Conservation (phyloP, 1,140 invertebrate genomes). For the Hetaerina americana region DNA sequence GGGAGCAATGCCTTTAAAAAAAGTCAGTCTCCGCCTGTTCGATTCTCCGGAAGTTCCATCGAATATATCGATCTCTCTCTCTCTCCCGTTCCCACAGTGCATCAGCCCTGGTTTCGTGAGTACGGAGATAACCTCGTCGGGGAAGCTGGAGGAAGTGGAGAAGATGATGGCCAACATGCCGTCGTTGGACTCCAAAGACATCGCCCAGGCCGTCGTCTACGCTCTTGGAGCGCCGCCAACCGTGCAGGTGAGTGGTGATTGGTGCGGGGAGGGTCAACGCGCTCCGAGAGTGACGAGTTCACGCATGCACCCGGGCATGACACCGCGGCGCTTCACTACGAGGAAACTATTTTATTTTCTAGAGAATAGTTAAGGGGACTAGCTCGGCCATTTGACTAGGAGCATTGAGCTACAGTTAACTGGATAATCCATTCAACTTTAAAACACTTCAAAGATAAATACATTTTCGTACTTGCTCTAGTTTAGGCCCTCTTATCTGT, state of each 20-base stretch:
- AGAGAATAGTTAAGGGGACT: too few relatives aligned
- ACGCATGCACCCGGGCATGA: too few relatives aligned
- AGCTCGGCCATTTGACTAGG: too few relatives aligned
- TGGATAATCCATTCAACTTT: too few relatives aligned
- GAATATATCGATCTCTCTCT: constrained; percentile 1
- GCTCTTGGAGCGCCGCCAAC: background rate
- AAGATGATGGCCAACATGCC: constrained; percentile 11
- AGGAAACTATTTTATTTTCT: too few relatives aligned
- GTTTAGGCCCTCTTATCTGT: too few relatives aligned
- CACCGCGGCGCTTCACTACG: too few relatives aligned
- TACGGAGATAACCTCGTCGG: constrained; percentile 36
- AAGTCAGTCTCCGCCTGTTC: background rate
- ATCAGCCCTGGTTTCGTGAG: constrained; percentile 44
- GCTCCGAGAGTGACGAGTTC: too few relatives aligned
- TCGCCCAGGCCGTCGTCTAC: background rate
- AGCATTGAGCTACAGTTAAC: too few relatives aligned
- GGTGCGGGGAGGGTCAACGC: too few relatives aligned
- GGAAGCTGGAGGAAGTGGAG: constrained; percentile 19
- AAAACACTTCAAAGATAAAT: too few relatives aligned
- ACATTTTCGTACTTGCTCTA: too few relatives aligned
- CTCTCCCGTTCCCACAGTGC: constrained; percentile 32
- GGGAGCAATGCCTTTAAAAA: background rate
- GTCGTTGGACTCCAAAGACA: constrained; percentile 1
- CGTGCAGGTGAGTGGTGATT: constrained; percentile 6
- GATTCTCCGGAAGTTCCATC: background rate